Percentiles rank a stretch among this genome's conserved stretches.
phyloP scores from a whole-genome alignment of 2,797 vertebrate genomes.

The Babyrousa celebensis region DNA sequence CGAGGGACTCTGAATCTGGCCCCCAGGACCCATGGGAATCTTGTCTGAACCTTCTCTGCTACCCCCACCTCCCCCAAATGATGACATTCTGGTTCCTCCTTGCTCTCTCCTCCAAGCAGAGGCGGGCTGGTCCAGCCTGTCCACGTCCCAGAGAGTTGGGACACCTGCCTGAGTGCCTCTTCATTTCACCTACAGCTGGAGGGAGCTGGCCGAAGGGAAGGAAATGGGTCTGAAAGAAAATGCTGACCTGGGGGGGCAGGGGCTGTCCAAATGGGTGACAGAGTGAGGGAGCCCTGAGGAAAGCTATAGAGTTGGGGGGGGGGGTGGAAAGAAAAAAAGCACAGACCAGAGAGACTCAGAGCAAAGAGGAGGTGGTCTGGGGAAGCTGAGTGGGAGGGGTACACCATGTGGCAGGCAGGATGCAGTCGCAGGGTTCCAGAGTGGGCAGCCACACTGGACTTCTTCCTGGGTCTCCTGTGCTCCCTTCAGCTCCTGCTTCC shows the following conservation, averaged over 20 bases:
- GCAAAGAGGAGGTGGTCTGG: neutral
- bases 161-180: neutral
- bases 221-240: neutral
- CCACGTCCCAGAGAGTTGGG: neutral
- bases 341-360: neutral
- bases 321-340: neutral
- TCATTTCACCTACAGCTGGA: neutral
- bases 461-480: neutral
- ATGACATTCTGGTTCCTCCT: neutral
- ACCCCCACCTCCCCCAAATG: neutral
- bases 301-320: neutral
- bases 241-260: neutral
- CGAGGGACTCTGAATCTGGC: neutral
- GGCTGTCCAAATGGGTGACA: neutral
- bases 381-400: neutral
- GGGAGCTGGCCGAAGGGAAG: neutral
- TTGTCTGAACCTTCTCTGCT: neutral
- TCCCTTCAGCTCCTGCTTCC: neutral
- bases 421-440: neutral
- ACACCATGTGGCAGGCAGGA: accelerated
- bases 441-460: neutral
- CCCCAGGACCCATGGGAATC: neutral
- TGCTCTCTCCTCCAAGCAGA: neutral
- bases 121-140: neutral
- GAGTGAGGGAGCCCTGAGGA: neutral